These are phyloP conservation scores for Chrysodeixis includens DNA, from an alignment of 2,888 invertebrate genomes.

Conservation along the genomic window DNA sequence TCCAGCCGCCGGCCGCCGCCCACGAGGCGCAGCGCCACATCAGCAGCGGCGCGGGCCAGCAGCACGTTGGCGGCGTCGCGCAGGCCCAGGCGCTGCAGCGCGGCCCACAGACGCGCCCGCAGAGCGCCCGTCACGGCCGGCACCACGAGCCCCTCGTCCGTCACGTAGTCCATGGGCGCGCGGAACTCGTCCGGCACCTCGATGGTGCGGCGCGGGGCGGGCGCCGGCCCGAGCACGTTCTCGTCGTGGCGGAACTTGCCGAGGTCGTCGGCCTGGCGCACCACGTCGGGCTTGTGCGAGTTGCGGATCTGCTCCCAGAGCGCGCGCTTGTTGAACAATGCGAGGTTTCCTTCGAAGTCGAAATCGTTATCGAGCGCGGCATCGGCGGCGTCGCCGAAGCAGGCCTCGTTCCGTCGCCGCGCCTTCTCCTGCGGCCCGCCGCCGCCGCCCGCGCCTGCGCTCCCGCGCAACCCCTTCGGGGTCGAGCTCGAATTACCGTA, in stretches of 20 bases:
- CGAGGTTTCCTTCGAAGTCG: conserved; percentile 98
- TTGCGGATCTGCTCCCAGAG: conserved; percentile 80
- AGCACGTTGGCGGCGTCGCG: conserved; percentile 90
- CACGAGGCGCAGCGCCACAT: conserved; percentile 93
- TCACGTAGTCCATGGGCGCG: conserved; percentile 90
- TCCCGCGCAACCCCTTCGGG: conserved; percentile 89
- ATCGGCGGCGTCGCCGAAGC: conserved; percentile 93
- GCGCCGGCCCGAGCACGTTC: conserved; percentile 90
- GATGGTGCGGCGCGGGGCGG: conserved; percentile 82
- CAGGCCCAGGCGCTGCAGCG: conserved; percentile 91
- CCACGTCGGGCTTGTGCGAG: conserved; percentile 76
- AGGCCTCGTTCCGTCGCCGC: conserved; percentile 92
- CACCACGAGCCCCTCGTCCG: conserved; percentile 94
- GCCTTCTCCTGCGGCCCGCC: conserved; percentile 73
- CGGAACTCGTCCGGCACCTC: conserved; percentile 91
- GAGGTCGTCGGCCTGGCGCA: conserved; percentile 77
- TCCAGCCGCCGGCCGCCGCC: conserved; percentile 96
- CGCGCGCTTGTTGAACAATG: conserved; percentile 94
- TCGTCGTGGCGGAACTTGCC: conserved; percentile 94
- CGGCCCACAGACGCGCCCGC: conserved; percentile 91
- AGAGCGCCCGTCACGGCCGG: conserved; percentile 92
- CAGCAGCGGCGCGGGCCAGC: conserved; percentile 95
- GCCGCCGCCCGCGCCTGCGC: conserved; percentile 64
- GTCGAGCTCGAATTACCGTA: conserved; percentile 73
- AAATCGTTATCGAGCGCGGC: conserved; percentile 93